These are phyloP conservation scores for Podiceps cristatus DNA, from an alignment of 2,113 vertebrate genomes.

Conservation along the genomic window DNA sequence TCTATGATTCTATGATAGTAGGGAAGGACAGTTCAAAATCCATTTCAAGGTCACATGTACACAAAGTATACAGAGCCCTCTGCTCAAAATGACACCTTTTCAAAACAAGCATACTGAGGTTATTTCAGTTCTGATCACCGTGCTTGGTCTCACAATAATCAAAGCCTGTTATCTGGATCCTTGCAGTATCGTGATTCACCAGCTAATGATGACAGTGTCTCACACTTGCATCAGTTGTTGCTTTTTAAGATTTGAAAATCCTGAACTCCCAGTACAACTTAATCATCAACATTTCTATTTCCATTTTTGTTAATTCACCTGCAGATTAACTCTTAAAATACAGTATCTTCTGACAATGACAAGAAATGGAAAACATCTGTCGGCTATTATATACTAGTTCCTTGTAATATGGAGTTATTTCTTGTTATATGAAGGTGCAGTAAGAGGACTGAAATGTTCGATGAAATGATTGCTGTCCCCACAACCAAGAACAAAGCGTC, in stretches of 20 bases:
- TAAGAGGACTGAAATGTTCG: neutral
- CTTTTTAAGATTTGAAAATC: slow-evolving; percentile 47
- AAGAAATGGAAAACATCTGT: neutral
- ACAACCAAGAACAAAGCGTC: neutral
- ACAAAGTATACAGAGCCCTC: neutral
- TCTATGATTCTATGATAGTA: too few relatives aligned
- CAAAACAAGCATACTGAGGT: neutral
- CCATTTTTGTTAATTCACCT: neutral
- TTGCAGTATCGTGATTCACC: slow-evolving; percentile 55
- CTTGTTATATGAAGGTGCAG: neutral
- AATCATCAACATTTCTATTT: neutral
- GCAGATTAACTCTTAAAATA: neutral
- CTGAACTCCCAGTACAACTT: neutral
- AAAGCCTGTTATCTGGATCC: slow-evolving; percentile 41
- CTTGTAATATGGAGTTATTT: neutral
- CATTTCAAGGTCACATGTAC: neutral
- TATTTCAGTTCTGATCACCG: slow-evolving; percentile 42
- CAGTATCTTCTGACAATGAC: neutral
- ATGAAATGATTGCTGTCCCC: neutral
- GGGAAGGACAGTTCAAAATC: slow-evolving; percentile 1
- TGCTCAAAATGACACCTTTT: neutral
- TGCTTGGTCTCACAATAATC: slow-evolving; percentile 19
- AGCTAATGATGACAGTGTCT: slow-evolving; percentile 47
- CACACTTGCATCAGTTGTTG: slow-evolving; percentile 9
- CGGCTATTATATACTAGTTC: neutral